Evolutionary conservation across 1,140 invertebrate genomes (phyloP).

Genomic region (Tenebrio molitor): DNA sequence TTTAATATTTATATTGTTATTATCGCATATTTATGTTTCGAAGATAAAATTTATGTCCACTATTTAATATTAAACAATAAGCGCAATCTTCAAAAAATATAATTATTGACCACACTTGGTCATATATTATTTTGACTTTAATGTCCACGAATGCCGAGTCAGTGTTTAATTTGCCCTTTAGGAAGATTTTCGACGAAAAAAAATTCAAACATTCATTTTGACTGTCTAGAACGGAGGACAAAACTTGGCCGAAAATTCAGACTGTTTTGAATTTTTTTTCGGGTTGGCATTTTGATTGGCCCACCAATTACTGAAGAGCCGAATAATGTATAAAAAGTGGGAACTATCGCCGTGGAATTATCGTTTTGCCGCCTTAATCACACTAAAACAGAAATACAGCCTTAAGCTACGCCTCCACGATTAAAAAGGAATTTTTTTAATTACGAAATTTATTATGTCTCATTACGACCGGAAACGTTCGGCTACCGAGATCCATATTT

Average conservation of each 20-base stretch:
- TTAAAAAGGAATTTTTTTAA: slow-evolving; percentile 6
- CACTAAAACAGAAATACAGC: background rate
- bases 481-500: background rate
- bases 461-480: slow-evolving; percentile 16
- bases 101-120: slow-evolving; percentile 9
- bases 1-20: slow-evolving; percentile 30
- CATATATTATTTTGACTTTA: slow-evolving; percentile 28
- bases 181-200: background rate
- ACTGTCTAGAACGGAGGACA: too few species aligned
- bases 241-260: too few species aligned
- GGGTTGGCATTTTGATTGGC: too few species aligned
- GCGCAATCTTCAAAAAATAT: slow-evolving; percentile 2
- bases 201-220: too few species aligned
- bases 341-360: too few species aligned
- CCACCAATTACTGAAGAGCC: too few species aligned
- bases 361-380: too few species aligned
- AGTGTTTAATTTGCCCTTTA: background rate
- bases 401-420: background rate
- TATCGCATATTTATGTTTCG: slow-evolving; percentile 21
- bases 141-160: background rate
- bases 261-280: too few species aligned
- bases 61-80: slow-evolving; percentile 7
- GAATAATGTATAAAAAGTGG: too few species aligned
- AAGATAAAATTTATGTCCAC: slow-evolving; percentile 15
- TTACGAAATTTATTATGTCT: slow-evolving; percentile 5